A percentile compares a stretch with the other conserved stretches of the same genome.
Evolutionary conservation across 1,140 invertebrate genomes (phyloP).

Genomic region (Micrasema minimum): DNA sequence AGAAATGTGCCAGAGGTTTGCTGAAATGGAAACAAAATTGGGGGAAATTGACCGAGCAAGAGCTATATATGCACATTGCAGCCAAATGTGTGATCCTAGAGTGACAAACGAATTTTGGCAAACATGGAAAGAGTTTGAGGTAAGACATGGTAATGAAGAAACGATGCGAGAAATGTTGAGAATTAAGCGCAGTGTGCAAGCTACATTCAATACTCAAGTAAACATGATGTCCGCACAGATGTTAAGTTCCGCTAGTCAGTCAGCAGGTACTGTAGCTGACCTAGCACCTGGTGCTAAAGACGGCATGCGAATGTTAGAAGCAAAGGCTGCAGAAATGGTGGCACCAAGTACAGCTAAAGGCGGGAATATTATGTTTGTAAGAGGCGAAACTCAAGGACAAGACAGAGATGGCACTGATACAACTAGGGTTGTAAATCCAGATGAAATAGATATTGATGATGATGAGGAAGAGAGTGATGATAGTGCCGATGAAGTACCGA

Average conservation of each 20-base stretch:
- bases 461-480: constrained; percentile 77
- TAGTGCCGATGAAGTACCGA: constrained; percentile 72
- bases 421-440: constrained; percentile 84
- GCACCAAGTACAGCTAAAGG: constrained; percentile 57
- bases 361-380: constrained; percentile 84
- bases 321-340: constrained; percentile 77
- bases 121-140: constrained; percentile 99
- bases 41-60: constrained; percentile 97
- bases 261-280: constrained; percentile 73
- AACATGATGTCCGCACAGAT: constrained; percentile 99
- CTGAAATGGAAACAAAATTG: constrained; percentile 97
- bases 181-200: constrained; percentile 97
- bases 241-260: constrained; percentile 78
- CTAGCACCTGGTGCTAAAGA: constrained; percentile 78
- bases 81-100: constrained; percentile 98
- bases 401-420: constrained; percentile 75
- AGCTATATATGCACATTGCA: constrained; percentile 97
- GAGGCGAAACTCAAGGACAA: constrained; percentile 85
- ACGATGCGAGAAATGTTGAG: constrained; percentile 99
- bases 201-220: constrained; percentile 95
- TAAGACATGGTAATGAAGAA: constrained; percentile 99
- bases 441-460: constrained; percentile 92
- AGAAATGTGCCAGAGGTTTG: constrained; percentile 96
- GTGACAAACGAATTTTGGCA: constrained; percentile 96
- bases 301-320: constrained; percentile 90